Evolutionary conservation across 2,113 vertebrate species (phyloP).

Genomic region (Petrocephalus microphthalmus): DNA sequence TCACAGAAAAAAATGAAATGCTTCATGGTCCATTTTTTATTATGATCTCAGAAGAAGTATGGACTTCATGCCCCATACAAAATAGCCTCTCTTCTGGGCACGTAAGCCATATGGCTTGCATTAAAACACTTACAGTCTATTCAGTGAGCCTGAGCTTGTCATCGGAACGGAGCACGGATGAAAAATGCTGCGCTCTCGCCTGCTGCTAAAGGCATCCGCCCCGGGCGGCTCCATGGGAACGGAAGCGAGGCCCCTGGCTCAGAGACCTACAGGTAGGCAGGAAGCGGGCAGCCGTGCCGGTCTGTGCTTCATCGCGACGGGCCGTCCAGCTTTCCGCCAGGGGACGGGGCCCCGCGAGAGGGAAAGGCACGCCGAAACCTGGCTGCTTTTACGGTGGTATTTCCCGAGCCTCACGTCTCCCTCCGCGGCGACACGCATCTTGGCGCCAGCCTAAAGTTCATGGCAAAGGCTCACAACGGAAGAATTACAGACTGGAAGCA

Average conservation of each 20-base stretch:
- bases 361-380: background rate
- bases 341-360: background rate
- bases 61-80: background rate
- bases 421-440: background rate
- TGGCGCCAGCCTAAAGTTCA: background rate
- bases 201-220: slow-evolving; percentile 15
- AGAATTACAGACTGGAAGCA: background rate
- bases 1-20: background rate
- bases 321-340: background rate
- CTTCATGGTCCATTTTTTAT: background rate
- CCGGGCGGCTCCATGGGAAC: slow-evolving; percentile 4
- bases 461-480: background rate
- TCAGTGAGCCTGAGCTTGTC: slow-evolving; percentile 18
- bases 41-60: background rate
- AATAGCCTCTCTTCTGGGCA: slow-evolving; percentile 8
- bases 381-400: slow-evolving; percentile 4
- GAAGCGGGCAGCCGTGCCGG: background rate
- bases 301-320: slow-evolving; percentile 16
- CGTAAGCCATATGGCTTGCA: slow-evolving; percentile 19
- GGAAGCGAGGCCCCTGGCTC: background rate
- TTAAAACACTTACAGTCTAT: slow-evolving; percentile 7
- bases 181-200: slow-evolving; percentile 17
- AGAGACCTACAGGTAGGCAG: slow-evolving; percentile 18
- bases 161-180: slow-evolving; percentile 15
- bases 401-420: background rate